A percentile compares a stretch with the other conserved stretches of the same genome.
Evolutionary conservation across 2,888 invertebrate genomes (phyloP).

Genomic region (Mythimna vitellina): DNA sequence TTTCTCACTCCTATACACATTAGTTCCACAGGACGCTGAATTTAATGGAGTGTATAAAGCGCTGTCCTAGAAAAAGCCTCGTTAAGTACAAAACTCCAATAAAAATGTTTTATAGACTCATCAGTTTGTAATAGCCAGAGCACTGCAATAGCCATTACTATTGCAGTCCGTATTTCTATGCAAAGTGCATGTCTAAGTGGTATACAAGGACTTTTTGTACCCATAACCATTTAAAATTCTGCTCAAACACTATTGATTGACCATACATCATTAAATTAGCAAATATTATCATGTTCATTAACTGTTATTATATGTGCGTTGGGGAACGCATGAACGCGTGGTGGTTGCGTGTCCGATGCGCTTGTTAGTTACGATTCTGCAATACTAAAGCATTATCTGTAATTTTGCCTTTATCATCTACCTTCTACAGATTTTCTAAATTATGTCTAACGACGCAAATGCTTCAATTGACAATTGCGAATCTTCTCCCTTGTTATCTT

Average conservation of each 20-base stretch:
- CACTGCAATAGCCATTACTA: slow-evolving; percentile 21
- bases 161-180: slow-evolving; percentile 33
- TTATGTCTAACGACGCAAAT: slow-evolving; percentile 36
- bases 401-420: slow-evolving; percentile 46
- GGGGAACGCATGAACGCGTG: slow-evolving; percentile 31
- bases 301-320: slow-evolving; percentile 41
- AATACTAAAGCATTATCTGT: slow-evolving; percentile 44
- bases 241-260: slow-evolving; percentile 32
- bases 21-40: slow-evolving; percentile 5
- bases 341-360: slow-evolving; percentile 59
- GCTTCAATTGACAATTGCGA: slow-evolving; percentile 31
- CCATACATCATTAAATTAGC: slow-evolving; percentile 44
- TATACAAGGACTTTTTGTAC: slow-evolving; percentile 49
- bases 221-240: slow-evolving; percentile 34
- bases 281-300: slow-evolving; percentile 52
- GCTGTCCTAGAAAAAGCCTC: slow-evolving; percentile 22
- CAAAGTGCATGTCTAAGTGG: slow-evolving; percentile 31
- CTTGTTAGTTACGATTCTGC: slow-evolving; percentile 52
- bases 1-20: not conserved
- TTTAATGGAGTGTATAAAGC: slow-evolving; percentile 23
- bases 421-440: slow-evolving; percentile 30
- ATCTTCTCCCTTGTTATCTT: slow-evolving; percentile 23
- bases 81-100: slow-evolving; percentile 17
- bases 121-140: slow-evolving; percentile 13
- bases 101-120: slow-evolving; percentile 34